Evolutionary conservation across 2,797 vertebrate species (phyloP).

Genomic region (Dermochelys coriacea): DNA sequence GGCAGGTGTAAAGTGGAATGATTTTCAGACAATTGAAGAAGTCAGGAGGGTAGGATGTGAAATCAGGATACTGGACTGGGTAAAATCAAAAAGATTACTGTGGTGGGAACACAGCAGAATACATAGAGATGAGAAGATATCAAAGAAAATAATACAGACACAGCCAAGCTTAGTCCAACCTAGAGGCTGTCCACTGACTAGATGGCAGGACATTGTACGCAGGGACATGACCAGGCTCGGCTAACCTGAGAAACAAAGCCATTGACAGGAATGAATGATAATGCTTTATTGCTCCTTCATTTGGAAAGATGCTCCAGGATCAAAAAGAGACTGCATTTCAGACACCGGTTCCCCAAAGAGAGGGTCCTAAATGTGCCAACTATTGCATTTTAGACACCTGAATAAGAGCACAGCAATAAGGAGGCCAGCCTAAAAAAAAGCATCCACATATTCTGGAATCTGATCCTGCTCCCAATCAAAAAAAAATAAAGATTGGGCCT

Average conservation of each 20-base stretch:
- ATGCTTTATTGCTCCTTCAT: background rate
- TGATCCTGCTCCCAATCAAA: background rate
- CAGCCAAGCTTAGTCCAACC: background rate
- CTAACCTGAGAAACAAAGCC: background rate
- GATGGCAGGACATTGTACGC: background rate
- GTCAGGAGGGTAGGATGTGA: background rate
- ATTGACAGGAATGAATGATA: background rate
- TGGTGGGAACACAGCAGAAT: background rate
- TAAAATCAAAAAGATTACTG: background rate
- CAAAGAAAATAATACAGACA: background rate
- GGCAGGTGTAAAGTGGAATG: background rate
- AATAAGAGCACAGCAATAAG: background rate
- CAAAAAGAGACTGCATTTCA: background rate
- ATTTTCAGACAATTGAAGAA: background rate
- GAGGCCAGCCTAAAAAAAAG: rapidly evolving
- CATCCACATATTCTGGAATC: background rate
- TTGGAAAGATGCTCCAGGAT: background rate
- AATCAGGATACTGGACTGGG: background rate
- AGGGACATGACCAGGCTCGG: background rate
- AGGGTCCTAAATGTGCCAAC: background rate
- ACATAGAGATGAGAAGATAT: background rate
- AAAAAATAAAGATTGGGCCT: background rate
- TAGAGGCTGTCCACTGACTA: background rate
- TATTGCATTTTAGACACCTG: background rate
- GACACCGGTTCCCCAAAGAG: rapidly evolving